A percentile compares a stretch with the other conserved stretches of the same genome.
phyloP scores from a whole-genome alignment of 2,888 invertebrate genomes.

The Doris montereyensis region DNA sequence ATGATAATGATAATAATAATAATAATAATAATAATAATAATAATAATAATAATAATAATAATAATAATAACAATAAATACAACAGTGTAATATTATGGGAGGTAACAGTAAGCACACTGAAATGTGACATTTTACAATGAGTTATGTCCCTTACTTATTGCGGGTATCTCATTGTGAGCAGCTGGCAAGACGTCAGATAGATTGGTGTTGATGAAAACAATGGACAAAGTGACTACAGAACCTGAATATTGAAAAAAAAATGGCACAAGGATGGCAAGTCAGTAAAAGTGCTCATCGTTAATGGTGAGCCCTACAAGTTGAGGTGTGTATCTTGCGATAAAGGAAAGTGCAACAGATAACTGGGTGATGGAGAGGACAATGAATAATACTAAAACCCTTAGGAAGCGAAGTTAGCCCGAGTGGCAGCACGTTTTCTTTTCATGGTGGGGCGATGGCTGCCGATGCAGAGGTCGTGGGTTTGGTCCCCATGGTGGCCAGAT shows the following conservation, averaged over 20 bases:
- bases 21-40: not conserved
- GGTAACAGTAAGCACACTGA: not conserved
- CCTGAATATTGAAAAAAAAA: constrained; percentile 26
- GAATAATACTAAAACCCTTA: no score
- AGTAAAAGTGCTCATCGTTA: no score
- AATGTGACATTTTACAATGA: not conserved
- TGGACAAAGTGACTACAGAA: constrained; percentile 35
- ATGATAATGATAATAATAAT: not conserved
- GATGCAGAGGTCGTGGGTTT: no score
- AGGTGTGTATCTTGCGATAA: no score
- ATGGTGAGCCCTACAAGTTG: no score
- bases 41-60: not conserved
- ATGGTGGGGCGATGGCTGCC: no score
- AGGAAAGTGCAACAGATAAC: no score
- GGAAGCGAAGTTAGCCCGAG: no score
- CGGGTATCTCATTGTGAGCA: constrained; percentile 54
- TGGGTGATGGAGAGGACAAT: no score
- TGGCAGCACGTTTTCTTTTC: no score
- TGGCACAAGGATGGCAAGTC: not conserved
- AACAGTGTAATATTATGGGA: not conserved
- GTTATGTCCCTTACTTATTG: constrained; percentile 52
- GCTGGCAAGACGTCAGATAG: constrained; percentile 59
- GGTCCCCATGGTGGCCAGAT: no score
- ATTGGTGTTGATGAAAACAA: constrained; percentile 51
- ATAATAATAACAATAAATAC: not conserved